phyloP scores from a whole-genome alignment of 2,797 vertebrate genomes.

The Ataeniobius toweri region DNA sequence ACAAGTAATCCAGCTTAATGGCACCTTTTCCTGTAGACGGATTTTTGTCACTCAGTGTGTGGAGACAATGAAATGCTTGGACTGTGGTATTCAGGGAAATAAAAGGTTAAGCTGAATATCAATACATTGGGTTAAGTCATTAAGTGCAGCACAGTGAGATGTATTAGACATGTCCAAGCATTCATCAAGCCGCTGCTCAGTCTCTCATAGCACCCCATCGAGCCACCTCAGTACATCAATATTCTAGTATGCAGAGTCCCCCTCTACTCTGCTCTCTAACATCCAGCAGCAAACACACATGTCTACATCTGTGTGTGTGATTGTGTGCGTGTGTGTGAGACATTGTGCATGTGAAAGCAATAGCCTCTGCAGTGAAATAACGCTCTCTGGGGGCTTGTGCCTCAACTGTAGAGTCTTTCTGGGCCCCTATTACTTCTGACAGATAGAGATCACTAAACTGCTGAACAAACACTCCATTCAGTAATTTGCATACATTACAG shows the following conservation, averaged over 20 bases:
- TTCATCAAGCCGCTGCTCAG: constrained; percentile 68
- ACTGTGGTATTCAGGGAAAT: constrained; percentile 59
- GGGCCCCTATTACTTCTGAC: constrained; percentile 79
- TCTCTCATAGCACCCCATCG: constrained; percentile 46
- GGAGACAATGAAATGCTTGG: constrained; percentile 40
- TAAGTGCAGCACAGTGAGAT: constrained; percentile 42
- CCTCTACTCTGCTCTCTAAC: constrained; percentile 57
- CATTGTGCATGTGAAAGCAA: constrained; percentile 33
- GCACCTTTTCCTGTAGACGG: constrained; percentile 5
- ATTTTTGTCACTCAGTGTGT: constrained; percentile 34
- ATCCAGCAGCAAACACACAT: constrained; percentile 42
- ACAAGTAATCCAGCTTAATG: neutral
- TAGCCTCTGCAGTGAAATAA: constrained; percentile 68
- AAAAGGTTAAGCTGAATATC: constrained; percentile 77
- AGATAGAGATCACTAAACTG: constrained; percentile 82
- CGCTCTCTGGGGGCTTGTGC: constrained; percentile 73
- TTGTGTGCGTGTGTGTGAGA: constrained; percentile 9
- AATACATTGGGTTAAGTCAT: constrained; percentile 58
- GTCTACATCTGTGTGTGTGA: constrained; percentile 11
- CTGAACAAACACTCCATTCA: constrained; percentile 82
- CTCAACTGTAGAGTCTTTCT: constrained; percentile 80
- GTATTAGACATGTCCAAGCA: constrained; percentile 64
- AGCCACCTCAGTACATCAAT: constrained; percentile 68
- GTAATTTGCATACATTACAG: constrained; percentile 83
- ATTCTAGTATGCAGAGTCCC: constrained; percentile 65